A percentile compares a stretch with the other conserved stretches of the same genome.
Conservation (phyloP, 64 coral and sea anemone species). For the Exaiptasia diaphana region DNA sequence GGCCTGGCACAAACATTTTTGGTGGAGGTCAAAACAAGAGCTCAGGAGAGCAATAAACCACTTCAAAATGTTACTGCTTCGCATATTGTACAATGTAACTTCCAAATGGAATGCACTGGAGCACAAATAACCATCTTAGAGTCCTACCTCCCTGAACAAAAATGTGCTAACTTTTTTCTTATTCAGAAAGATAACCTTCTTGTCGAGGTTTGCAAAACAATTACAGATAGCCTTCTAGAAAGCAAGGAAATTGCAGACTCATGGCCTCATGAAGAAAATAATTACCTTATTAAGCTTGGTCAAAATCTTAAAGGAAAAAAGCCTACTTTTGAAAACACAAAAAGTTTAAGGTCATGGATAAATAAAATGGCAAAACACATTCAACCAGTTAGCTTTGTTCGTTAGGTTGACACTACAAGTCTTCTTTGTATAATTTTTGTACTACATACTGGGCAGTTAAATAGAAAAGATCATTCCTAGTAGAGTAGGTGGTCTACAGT, state of each 20-base stretch:
- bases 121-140: conserved; percentile 19
- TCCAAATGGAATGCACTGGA: conserved; percentile 53
- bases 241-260: background rate
- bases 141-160: conserved; percentile 20
- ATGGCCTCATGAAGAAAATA: conserved; percentile 24
- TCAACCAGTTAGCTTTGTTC: no score
- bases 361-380: conserved; percentile 13
- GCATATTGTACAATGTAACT: conserved; percentile 26
- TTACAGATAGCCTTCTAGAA: conserved; percentile 20
- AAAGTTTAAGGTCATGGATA: conserved; percentile 10
- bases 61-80: conserved; percentile 16
- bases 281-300: conserved; percentile 11
- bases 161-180: conserved; percentile 10
- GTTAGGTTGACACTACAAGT: no score
- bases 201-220: conserved; percentile 20
- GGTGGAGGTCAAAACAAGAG: conserved; percentile 26
- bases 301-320: background rate
- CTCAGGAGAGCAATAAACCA: background rate
- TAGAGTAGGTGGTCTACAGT: no score
- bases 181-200: conserved; percentile 1
- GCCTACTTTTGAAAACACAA: conserved; percentile 13
- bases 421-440: no score
- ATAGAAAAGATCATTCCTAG: no score
- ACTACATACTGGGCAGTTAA: no score
- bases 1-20: conserved; percentile 12